These are phyloP conservation scores for Brienomyrus brachyistius DNA, from an alignment of 2,113 vertebrate species.

Conservation along the genomic window DNA sequence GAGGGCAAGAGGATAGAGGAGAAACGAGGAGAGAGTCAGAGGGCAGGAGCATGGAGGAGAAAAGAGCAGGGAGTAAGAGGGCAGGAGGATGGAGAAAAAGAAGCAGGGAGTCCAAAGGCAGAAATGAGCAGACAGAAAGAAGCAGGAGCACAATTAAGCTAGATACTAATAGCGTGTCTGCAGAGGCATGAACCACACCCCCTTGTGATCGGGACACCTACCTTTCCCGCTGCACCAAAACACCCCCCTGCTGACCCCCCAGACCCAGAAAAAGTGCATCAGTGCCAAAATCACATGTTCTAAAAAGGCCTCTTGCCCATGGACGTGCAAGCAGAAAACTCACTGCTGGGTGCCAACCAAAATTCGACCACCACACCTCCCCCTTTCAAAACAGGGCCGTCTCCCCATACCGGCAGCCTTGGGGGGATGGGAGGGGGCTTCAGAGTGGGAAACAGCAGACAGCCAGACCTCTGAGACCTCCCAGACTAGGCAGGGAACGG, in stretches of 20 bases:
- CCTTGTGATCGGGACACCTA: background rate
- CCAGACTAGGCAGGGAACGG: background rate
- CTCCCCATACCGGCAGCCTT: background rate
- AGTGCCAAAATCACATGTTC: background rate
- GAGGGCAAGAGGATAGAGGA: background rate
- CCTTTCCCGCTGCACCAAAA: background rate
- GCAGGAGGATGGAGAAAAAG: background rate
- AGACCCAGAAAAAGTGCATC: background rate
- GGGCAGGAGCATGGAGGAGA: background rate
- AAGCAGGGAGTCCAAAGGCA: background rate
- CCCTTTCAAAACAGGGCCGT: background rate
- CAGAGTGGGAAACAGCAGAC: background rate
- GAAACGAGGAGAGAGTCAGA: background rate
- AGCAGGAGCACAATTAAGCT: background rate
- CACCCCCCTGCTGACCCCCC: background rate
- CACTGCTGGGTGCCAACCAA: background rate
- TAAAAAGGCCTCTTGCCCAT: background rate
- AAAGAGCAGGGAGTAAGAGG: background rate
- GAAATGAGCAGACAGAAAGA: background rate
- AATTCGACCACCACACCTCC: background rate
- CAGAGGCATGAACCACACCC: background rate
- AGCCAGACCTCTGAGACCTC: background rate
- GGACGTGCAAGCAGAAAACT: background rate
- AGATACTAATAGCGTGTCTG: background rate
- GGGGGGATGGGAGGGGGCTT: background rate